Evolutionary conservation across 2,888 invertebrate genomes (phyloP).

Genomic region (Drosophila birchii): DNA sequence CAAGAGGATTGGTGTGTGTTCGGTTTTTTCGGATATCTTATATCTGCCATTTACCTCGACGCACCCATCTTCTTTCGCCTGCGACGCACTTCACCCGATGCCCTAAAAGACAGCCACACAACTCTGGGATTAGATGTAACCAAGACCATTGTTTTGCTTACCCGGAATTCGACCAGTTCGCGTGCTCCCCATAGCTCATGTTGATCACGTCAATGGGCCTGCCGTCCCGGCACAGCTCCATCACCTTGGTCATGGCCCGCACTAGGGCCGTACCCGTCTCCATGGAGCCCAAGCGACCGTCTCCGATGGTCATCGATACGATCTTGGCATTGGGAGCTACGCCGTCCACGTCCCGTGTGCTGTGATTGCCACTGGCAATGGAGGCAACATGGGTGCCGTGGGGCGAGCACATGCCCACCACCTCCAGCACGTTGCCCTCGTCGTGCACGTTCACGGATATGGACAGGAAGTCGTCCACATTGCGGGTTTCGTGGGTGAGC

Average conservation of each 20-base stretch:
- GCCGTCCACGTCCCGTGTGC: conserved; percentile 94
- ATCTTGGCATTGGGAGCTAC: conserved; percentile 98
- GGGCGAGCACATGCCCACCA: conserved; percentile 96
- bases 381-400: conserved; percentile 99
- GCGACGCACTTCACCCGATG: conserved; percentile 69
- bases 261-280: conserved; percentile 98
- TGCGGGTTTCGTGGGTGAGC: conserved; percentile 92
- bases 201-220: conserved; percentile 94
- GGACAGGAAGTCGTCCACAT: conserved; percentile 92
- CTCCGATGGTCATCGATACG: conserved; percentile 96
- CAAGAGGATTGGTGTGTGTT: conserved; percentile 22
- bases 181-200: conserved; percentile 99
- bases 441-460: conserved; percentile 96
- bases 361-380: conserved; percentile 95
- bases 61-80: conserved; percentile 62
- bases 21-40: neutral
- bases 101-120: conserved; percentile 33
- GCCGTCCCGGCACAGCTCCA: conserved; percentile 88
- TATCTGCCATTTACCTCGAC: conserved; percentile 70
- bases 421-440: conserved; percentile 94
- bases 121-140: conserved; percentile 7
- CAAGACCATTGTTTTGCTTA: conserved; percentile 84
- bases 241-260: conserved; percentile 94
- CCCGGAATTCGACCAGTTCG: conserved; percentile 96
- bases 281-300: conserved; percentile 96